phyloP scores from a whole-genome alignment of 1,140 invertebrate genomes.

The Drosophila guanche region DNA sequence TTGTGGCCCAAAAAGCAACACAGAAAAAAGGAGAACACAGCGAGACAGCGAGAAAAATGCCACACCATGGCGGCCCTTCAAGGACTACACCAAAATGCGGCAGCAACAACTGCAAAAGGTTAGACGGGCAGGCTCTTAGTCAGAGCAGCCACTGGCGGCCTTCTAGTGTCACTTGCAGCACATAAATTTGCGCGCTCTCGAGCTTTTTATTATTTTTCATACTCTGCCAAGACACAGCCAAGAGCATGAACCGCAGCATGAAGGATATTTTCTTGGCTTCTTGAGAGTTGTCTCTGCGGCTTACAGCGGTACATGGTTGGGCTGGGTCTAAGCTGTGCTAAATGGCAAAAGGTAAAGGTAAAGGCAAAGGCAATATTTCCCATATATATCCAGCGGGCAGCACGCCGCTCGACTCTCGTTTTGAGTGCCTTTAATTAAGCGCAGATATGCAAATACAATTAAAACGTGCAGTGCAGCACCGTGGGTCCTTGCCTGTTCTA shows the following conservation, averaged over 20 bases:
- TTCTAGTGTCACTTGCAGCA: constrained; percentile 76
- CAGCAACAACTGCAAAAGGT: constrained; percentile 71
- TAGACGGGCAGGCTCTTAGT: constrained; percentile 56
- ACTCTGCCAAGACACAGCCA: too few relatives aligned
- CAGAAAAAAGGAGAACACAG: constrained; percentile 39
- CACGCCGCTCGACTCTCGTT: background rate
- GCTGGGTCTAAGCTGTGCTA: too few relatives aligned
- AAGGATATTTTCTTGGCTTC: constrained; percentile 58
- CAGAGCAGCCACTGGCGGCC: constrained; percentile 37
- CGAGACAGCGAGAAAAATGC: constrained; percentile 2
- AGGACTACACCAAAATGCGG: constrained; percentile 69
- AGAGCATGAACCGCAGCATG: constrained; percentile 74
- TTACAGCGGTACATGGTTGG: too few relatives aligned
- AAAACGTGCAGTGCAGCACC: constrained; percentile 46
- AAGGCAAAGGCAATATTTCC: too few relatives aligned
- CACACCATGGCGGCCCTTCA: constrained; percentile 46
- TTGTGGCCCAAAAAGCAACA: constrained; percentile 64
- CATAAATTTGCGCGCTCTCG: constrained; percentile 53
- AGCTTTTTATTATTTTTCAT: constrained; percentile 55
- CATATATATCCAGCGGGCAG: too few relatives aligned
- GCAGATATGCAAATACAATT: constrained; percentile 66
- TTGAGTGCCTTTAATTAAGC: constrained; percentile 58
- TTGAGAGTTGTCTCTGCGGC: constrained; percentile 27
- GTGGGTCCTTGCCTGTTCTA: constrained; percentile 43
- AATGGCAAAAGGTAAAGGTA: too few relatives aligned